Evolutionary conservation across 2,888 invertebrate species (phyloP).

Genomic region (Chrysotoxum bicinctum): DNA sequence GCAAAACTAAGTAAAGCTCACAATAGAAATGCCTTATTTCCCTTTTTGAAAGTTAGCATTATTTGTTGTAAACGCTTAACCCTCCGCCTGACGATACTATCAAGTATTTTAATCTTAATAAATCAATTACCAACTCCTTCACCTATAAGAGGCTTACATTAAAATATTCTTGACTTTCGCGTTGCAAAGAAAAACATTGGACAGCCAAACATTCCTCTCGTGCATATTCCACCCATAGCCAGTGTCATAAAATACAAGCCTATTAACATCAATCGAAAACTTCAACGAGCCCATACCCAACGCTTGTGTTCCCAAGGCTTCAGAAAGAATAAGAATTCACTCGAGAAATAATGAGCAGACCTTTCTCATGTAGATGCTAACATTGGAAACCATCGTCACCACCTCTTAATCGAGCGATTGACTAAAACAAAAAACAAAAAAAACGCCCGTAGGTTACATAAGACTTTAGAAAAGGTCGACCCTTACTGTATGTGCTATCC

Average conservation of each 20-base stretch:
- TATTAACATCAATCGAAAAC: slow-evolving; percentile 53
- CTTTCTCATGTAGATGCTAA: slow-evolving; percentile 47
- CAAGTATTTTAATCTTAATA: background rate
- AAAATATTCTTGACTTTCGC: background rate
- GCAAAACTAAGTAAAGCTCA: too few species aligned
- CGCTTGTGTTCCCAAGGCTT: slow-evolving; percentile 5
- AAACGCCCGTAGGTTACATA: slow-evolving; percentile 58
- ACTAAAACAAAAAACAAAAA: background rate
- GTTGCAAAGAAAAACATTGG: background rate
- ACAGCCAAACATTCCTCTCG: background rate
- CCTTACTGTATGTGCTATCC: slow-evolving; percentile 51
- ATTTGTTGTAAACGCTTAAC: background rate
- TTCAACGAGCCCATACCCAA: background rate
- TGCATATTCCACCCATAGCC: slow-evolving; percentile 21
- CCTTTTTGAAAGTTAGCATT: too few species aligned
- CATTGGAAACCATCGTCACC: slow-evolving; percentile 57
- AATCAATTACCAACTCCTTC: background rate
- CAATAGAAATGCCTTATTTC: too few species aligned
- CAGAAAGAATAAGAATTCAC: background rate
- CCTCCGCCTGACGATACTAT: background rate
- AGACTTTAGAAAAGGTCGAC: slow-evolving; percentile 59
- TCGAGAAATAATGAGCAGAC: slow-evolving; percentile 8
- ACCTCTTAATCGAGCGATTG: slow-evolving; percentile 33
- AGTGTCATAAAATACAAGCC: slow-evolving; percentile 55
- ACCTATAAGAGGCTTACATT: background rate